phyloP scores from a whole-genome alignment of 2,888 invertebrate species.

The Prosopocoilus inquinatus region DNA sequence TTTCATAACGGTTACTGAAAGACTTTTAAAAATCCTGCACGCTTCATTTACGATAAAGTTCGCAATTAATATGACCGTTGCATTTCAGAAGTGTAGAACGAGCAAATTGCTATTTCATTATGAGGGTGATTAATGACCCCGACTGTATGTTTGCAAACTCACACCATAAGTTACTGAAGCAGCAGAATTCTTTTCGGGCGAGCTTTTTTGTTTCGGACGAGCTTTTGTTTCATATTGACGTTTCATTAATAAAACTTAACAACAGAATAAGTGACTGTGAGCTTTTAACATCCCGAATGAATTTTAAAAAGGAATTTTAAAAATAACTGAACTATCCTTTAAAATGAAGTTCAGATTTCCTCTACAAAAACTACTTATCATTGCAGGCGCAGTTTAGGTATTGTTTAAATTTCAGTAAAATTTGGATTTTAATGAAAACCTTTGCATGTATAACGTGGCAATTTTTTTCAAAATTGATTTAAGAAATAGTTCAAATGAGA shows the following conservation, averaged over 20 bases:
- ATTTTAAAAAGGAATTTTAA: too few species aligned
- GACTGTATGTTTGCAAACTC: constrained; percentile 33
- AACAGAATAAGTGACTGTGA: too few species aligned
- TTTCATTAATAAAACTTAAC: constrained; percentile 16
- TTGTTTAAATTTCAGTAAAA: too few species aligned
- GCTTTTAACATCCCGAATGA: too few species aligned
- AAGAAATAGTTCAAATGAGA: too few species aligned
- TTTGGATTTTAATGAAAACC: too few species aligned
- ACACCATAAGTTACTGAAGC: constrained; percentile 36
- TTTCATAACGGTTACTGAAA: constrained; percentile 25
- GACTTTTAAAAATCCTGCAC: constrained; percentile 33
- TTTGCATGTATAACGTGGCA: too few species aligned
- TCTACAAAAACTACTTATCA: too few species aligned
- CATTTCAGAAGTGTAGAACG: constrained; percentile 24
- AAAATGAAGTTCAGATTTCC: not conserved
- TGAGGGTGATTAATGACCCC: constrained; percentile 38
- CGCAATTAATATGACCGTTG: constrained; percentile 30
- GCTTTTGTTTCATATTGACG: constrained; percentile 20
- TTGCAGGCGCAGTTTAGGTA: too few species aligned
- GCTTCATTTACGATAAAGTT: constrained; percentile 33
- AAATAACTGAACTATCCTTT: not conserved
- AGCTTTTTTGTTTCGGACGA: constrained; percentile 13
- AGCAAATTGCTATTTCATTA: constrained; percentile 43
- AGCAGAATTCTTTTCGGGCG: constrained; percentile 26
- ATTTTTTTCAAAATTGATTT: too few species aligned